Conservation (phyloP, 2,888 invertebrate species). For the Synanthedon andrenaeformis region DNA sequence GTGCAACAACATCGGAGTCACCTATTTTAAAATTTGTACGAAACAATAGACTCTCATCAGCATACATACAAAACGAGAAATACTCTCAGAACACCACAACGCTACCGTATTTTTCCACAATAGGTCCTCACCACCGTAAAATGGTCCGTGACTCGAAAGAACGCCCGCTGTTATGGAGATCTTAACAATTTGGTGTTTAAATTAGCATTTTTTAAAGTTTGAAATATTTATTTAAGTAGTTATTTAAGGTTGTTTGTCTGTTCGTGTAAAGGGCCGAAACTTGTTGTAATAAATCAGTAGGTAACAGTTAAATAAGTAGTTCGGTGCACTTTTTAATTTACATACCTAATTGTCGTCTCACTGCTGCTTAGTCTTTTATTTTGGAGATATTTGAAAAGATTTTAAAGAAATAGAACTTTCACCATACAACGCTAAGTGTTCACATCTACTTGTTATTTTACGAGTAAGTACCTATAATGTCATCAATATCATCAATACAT, state of each 20-base stretch:
- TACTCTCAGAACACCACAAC: neutral
- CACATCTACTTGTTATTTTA: too few relatives aligned
- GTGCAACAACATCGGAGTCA: too few relatives aligned
- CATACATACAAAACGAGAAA: neutral
- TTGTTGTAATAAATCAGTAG: slow-evolving; percentile 28
- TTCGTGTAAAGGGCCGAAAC: slow-evolving; percentile 33
- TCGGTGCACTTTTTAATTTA: neutral
- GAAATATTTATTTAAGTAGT: slow-evolving; percentile 54
- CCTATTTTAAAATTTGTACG: neutral
- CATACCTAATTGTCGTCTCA: neutral
- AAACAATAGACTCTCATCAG: neutral
- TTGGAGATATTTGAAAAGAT: neutral
- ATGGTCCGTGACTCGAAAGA: slow-evolving; percentile 6
- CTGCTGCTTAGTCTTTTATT: neutral
- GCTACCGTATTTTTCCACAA: neutral
- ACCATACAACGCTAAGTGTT: too few relatives aligned
- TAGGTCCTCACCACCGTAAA: neutral
- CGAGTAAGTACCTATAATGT: too few relatives aligned
- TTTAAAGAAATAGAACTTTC: too few relatives aligned
- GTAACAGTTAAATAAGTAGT: slow-evolving; percentile 1
- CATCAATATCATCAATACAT: too few relatives aligned
- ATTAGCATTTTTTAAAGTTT: slow-evolving; percentile 38
- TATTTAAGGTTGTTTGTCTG: slow-evolving; percentile 41
- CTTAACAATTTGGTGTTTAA: slow-evolving; percentile 3
- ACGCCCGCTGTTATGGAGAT: slow-evolving; percentile 3